Evolutionary conservation across 1,140 invertebrate species (phyloP).

Genomic region (Chymomyza costata): DNA sequence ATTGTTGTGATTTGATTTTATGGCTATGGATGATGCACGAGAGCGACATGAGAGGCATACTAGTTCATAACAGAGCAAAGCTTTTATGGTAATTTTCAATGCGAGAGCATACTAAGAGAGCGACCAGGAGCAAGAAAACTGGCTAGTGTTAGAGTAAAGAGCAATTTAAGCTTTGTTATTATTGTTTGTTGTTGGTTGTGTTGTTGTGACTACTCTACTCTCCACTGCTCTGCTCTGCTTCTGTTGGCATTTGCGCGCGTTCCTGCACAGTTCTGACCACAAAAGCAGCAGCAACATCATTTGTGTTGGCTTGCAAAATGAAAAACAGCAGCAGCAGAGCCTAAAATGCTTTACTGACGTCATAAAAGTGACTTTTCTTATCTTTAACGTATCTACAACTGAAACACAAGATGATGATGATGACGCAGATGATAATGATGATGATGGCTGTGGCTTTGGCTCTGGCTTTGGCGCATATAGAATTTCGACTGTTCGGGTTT

Average conservation of each 20-base stretch:
- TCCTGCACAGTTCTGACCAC: no score
- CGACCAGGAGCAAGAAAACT: neutral
- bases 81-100: no score
- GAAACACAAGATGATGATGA: constrained; percentile 40
- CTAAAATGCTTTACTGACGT: constrained; percentile 71
- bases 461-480: no score
- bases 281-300: constrained; percentile 10
- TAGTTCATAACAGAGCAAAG: no score
- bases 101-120: neutral
- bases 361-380: constrained; percentile 71
- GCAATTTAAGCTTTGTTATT: constrained; percentile 37
- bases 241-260: constrained; percentile 50
- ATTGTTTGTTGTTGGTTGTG: constrained; percentile 50
- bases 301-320: neutral
- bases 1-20: constrained; percentile 73
- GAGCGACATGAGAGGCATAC: neutral
- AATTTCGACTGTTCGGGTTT: constrained; percentile 2
- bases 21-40: constrained; percentile 60
- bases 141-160: constrained; percentile 13
- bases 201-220: constrained; percentile 16
- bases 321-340: constrained; percentile 34
- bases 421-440: constrained; percentile 43
- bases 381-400: constrained; percentile 59
- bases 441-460: constrained; percentile 23
- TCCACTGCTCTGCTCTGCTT: no score